These are phyloP conservation scores for Anas bahamensis DNA, from an alignment of 2,797 vertebrate genomes.

Conservation along the genomic window DNA sequence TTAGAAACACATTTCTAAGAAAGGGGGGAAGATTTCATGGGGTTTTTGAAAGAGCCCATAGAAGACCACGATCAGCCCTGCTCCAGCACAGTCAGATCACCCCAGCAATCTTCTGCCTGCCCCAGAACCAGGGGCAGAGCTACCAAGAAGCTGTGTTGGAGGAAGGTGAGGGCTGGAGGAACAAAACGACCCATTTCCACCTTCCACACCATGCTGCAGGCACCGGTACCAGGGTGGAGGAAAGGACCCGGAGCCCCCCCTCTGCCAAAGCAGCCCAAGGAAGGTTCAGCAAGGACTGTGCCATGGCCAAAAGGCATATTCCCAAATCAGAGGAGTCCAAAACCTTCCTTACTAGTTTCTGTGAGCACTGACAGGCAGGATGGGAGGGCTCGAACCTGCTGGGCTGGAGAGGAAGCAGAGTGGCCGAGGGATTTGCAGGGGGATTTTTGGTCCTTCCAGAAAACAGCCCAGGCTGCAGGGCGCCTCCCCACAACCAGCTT, in stretches of 20 bases:
- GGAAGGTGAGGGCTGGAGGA: background rate
- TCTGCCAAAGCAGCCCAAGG: background rate
- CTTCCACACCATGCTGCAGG: background rate
- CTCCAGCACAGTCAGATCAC: background rate
- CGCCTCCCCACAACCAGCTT: background rate
- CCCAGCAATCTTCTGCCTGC: background rate
- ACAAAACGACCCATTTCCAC: background rate
- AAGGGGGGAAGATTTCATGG: background rate
- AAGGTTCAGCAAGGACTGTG: fast-evolving
- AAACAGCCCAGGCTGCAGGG: background rate
- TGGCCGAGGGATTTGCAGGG: background rate
- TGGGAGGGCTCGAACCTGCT: background rate
- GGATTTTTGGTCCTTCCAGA: background rate
- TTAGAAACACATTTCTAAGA: background rate
- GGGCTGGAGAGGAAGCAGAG: background rate
- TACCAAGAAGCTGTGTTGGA: background rate
- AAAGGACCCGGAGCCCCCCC: background rate
- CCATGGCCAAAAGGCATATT: background rate
- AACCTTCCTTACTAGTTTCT: background rate
- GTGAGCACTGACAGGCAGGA: background rate
- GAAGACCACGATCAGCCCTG: fast-evolving
- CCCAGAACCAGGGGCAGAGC: background rate
- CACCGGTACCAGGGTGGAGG: fast-evolving
- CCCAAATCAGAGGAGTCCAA: background rate
- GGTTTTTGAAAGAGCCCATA: background rate